Conservation (phyloP, 2,888 invertebrate species). For the Nebria brevicollis region DNA sequence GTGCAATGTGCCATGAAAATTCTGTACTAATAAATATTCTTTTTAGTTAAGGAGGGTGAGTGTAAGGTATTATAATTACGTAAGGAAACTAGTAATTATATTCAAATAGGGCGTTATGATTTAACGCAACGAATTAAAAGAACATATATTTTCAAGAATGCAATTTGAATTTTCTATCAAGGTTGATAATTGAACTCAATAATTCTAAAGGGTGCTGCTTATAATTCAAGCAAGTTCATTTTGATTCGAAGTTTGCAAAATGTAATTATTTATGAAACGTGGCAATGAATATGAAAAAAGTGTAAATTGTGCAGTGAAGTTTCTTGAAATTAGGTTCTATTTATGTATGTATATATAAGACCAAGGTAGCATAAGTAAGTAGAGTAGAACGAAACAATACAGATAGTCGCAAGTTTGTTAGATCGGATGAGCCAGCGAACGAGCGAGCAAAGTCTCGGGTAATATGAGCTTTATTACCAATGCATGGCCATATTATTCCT, state of each 20-base stretch:
- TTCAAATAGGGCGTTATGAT: not conserved
- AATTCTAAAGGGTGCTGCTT: not conserved
- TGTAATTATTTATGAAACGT: not conserved
- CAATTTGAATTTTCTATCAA: not conserved
- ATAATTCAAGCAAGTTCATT: not conserved
- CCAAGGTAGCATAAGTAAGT: not conserved
- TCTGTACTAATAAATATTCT: conserved; percentile 23
- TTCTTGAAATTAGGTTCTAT: not conserved
- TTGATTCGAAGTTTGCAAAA: not conserved
- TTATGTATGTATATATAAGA: not conserved
- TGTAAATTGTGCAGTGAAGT: not conserved
- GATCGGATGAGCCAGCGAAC: not conserved
- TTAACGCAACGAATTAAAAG: no score
- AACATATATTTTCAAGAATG: not conserved
- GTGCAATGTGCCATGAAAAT: conserved; percentile 10
- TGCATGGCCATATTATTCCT: conserved; percentile 46
- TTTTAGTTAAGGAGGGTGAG: not conserved
- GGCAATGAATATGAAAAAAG: not conserved
- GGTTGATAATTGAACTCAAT: not conserved
- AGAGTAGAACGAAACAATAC: not conserved
- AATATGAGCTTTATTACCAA: conserved; percentile 45
- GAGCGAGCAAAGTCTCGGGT: conserved; percentile 7
- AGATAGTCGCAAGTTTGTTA: not conserved
- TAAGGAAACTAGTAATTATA: not conserved
- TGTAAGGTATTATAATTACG: not conserved